Percentiles rank a stretch among this genome's conserved stretches.
phyloP scores from a whole-genome alignment of 2,888 invertebrate species.

The Epirrhoe alternata region DNA sequence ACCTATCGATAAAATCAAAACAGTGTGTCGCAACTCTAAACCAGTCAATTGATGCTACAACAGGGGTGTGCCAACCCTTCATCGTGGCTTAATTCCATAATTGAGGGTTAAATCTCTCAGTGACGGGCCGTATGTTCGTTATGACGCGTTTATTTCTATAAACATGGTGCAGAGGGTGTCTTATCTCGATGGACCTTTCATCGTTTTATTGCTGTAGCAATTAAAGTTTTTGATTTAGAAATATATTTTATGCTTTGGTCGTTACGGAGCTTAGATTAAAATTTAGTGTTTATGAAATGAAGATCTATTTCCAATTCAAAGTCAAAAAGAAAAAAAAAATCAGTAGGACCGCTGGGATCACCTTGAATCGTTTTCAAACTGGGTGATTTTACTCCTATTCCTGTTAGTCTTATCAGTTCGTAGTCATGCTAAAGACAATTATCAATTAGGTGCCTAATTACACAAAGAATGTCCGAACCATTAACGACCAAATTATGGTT shows the following conservation, averaged over 20 bases:
- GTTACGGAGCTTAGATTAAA: not conserved
- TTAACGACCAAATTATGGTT: too few species aligned
- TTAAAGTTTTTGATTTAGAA: slow-evolving; percentile 26
- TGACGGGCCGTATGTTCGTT: slow-evolving; percentile 76
- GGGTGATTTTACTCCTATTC: too few species aligned
- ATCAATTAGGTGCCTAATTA: too few species aligned
- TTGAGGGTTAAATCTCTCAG: slow-evolving; percentile 81
- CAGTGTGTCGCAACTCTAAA: slow-evolving; percentile 45
- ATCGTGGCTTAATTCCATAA: slow-evolving; percentile 80
- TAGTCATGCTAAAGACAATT: too few species aligned
- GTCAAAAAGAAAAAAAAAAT: too few species aligned
- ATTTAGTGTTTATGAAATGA: not conserved
- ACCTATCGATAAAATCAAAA: slow-evolving; percentile 1
- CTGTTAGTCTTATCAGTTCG: too few species aligned
- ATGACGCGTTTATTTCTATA: slow-evolving; percentile 64
- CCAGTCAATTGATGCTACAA: slow-evolving; percentile 59
- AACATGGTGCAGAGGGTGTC: slow-evolving; percentile 49
- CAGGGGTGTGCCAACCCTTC: slow-evolving; percentile 76
- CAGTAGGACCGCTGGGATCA: too few species aligned
- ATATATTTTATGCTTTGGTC: too few species aligned
- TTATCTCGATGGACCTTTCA: slow-evolving; percentile 65
- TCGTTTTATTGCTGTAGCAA: slow-evolving; percentile 46
- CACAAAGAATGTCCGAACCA: too few species aligned
- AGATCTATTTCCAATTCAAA: too few species aligned
- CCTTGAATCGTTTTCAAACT: too few species aligned